Evolutionary conservation across 2,797 vertebrate species (phyloP).

Genomic region (Myotis pilosus): DNA sequence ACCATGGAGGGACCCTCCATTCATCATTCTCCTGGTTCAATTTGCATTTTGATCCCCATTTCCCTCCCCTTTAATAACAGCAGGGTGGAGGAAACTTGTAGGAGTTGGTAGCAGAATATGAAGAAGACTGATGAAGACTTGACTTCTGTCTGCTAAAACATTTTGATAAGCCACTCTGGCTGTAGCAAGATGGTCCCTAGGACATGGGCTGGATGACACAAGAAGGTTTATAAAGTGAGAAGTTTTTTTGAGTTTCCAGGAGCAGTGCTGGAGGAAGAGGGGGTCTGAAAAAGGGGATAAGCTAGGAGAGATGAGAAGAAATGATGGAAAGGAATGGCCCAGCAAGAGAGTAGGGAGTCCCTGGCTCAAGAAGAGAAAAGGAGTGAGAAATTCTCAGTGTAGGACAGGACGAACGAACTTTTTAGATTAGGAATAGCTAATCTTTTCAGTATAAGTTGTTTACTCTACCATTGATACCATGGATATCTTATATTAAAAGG

Average conservation of each 20-base stretch:
- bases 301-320: not conserved
- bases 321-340: not conserved
- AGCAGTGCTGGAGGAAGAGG: not conserved
- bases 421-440: not conserved
- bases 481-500: conserved; percentile 25
- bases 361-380: not conserved
- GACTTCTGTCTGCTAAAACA: conserved; percentile 7
- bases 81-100: not conserved
- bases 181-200: not conserved
- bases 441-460: conserved; percentile 22
- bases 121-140: not conserved
- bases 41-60: not conserved
- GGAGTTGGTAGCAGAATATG: not conserved
- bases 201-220: not conserved
- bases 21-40: not conserved
- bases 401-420: not conserved
- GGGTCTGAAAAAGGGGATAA: not conserved
- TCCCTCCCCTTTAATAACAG: not conserved
- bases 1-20: not conserved
- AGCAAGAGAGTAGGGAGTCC: not conserved
- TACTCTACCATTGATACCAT: not conserved
- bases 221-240: not conserved
- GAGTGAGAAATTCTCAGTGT: not conserved
- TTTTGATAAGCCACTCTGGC: not conserved
- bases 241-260: not conserved